Base-by-base conservation (phyloP, 2,113 vertebrate species). In the Paratilapia polleni region DNA sequence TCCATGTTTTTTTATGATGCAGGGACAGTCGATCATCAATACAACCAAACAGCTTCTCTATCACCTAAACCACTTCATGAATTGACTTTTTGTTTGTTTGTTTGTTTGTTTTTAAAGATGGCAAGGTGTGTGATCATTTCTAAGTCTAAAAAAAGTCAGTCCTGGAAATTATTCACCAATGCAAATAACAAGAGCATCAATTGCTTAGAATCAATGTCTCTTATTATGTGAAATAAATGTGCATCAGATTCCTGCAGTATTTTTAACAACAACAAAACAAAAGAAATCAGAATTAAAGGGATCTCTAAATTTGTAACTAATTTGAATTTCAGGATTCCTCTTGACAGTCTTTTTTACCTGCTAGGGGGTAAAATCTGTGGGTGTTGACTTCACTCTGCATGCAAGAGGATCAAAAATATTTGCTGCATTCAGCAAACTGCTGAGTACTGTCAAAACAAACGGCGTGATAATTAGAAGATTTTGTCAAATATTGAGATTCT, bases 381-480 rank as follows among this genome's bases (percentile, higher is more conserved):
- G 43, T 77, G 66, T 74, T 76, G 78, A 83, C 64, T 87, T 85
- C 80, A 74, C 63, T 52, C 73, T 74, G 31, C 8, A 10, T 77
- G 60, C 22, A 22, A 17, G 49, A 47, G 76, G 80, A 83, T 75
- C 62, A 83, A 87, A 93, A 77, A 87, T 92, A 73, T 76, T 89
- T 87, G 17, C 81, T 64, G 63, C 68, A 61, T 86, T 86, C 63
- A 81, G 79, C 66, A 86, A 89, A 91, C 81, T 60, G 84, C 89
- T 83, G 88, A 84, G 86, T 38, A 6, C 87, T 54, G 89, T 88
- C 93, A 91, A 84, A 87, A 83, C 82, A 78, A 85, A 94, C 86
- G 68, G 89, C 77, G 74, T 47, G 85, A 87, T 91, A 92, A 95
- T 93, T 87, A 88, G 82, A 76, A 68, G 15, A 77, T 93, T 92